phyloP scores from a whole-genome alignment of 92 coral and sea anemone genomes.

The Hydrozoanthus gracilis region DNA sequence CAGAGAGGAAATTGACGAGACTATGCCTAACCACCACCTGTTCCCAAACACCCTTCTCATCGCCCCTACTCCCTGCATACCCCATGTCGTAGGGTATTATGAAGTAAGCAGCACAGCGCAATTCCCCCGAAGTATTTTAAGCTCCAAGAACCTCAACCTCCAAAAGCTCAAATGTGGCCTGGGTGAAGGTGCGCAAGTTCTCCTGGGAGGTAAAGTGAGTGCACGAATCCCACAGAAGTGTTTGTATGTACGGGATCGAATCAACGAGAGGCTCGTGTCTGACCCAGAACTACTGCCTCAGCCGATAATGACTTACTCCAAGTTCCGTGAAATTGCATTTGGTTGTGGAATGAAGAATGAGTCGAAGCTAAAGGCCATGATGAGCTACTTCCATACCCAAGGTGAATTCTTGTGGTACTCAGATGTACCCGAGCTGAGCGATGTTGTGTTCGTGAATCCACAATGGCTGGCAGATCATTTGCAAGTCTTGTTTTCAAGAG shows the following conservation, averaged over 20 bases:
- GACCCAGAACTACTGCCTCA: constrained; percentile 71
- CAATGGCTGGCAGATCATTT: constrained; percentile 81
- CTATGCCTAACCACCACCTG: not conserved
- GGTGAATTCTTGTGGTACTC: constrained; percentile 94
- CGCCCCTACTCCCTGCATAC: constrained; percentile 76
- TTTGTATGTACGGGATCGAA: constrained; percentile 82
- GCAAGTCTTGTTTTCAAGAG: constrained; percentile 64
- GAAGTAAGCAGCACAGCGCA: constrained; percentile 85
- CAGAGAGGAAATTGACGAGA: constrained; percentile 25
- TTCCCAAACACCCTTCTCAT: constrained; percentile 37
- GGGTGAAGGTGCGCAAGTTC: constrained; percentile 73
- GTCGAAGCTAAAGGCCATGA: constrained; percentile 80
- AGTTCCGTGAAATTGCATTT: constrained; percentile 76
- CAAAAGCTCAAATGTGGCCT: constrained; percentile 85
- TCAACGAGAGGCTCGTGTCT: constrained; percentile 73
- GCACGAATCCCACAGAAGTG: constrained; percentile 91
- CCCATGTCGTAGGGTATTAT: constrained; percentile 88
- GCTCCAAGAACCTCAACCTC: constrained; percentile 78
- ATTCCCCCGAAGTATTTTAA: constrained; percentile 72
- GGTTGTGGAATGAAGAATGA: constrained; percentile 92
- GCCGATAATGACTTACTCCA: constrained; percentile 75
- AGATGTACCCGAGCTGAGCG: constrained; percentile 79
- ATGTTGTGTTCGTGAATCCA: constrained; percentile 75
- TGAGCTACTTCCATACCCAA: constrained; percentile 86
- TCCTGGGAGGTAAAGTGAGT: constrained; percentile 75